Evolutionary conservation across 2,797 vertebrate genomes (phyloP), one percentile per base, ranked within the genome.

Genomic region (Gallirallus australis): DNA sequence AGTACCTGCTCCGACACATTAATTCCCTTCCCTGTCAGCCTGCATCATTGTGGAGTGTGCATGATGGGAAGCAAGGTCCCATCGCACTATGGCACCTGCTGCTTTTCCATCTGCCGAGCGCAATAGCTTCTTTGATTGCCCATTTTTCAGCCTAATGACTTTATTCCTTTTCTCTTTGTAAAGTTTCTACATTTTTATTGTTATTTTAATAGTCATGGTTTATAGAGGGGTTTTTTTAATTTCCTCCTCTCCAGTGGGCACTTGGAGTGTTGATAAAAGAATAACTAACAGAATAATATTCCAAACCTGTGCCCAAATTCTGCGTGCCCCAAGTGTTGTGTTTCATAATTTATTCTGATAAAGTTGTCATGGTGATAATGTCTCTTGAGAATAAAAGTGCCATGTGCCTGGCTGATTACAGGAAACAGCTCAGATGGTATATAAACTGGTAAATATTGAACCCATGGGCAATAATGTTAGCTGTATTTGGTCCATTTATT

Each of bases 51-150:
- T 97, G 93, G 98, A 98, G 98, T 94, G 92, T 94, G 98, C 98
- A 98, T 98, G 98, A 99, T 98, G 98, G 98, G 98, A 99, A 98
- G 97, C 97, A 89, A 93, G 93, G 98, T 98, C 98, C 98, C 98
- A 98, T 96, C 94, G 97, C 98, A 96, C 97, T 92, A 83, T 81
- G 96, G 98, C 98, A 99, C 99, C 99, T 99, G 99, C 99, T 99
- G 99, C 98, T 99, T 98, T 98, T 98, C 99, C 99, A 99, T 99
- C 99, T 99, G 99, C 98, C 96, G 25, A 98, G 97, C 45, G 90
- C 97, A 98, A 96, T 89, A 94, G 97, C 96, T 97, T 95, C 98
- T 97, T 97, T 98, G 97, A 98, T 98, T 98, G 97, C 97, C 97
- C 98, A 97, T 98, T 98, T 98, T 98, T 98, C 98, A 98, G 97